Evolutionary conservation across 2,888 invertebrate species (phyloP).

Genomic region (Lacanobia wlatinum): DNA sequence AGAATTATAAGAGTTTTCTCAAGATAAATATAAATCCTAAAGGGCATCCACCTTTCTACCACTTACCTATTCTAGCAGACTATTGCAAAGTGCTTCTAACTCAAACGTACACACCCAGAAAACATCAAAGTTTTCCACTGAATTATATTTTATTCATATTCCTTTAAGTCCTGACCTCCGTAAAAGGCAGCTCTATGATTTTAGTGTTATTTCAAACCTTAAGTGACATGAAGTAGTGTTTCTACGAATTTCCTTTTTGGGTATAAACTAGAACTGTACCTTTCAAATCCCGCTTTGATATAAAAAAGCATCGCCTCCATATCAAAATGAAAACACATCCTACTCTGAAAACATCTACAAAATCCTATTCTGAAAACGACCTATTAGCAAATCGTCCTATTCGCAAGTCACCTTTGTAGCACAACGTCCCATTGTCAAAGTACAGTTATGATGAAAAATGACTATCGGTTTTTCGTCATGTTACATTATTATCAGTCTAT

Average conservation of each 20-base stretch:
- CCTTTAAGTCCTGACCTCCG: not conserved
- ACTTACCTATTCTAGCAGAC: not conserved
- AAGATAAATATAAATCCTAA: too few species aligned
- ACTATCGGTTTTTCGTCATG: too few species aligned
- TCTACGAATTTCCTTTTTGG: not conserved
- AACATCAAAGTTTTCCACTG: not conserved
- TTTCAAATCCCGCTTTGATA: not conserved
- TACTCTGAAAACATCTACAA: too few species aligned
- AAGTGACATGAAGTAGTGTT: not conserved
- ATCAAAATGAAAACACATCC: too few species aligned
- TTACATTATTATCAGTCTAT: too few species aligned
- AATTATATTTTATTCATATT: slow-evolving; percentile 22
- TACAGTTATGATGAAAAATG: too few species aligned
- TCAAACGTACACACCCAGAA: not conserved
- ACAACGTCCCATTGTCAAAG: too few species aligned
- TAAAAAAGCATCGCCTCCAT: not conserved
- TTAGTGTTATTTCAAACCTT: not conserved
- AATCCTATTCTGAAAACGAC: too few species aligned
- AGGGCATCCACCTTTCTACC: not conserved
- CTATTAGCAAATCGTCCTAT: too few species aligned
- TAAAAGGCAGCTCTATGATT: not conserved
- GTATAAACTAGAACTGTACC: not conserved
- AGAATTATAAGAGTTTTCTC: too few species aligned
- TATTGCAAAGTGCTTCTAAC: slow-evolving; percentile 15
- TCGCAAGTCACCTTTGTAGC: too few species aligned